phyloP scores from a whole-genome alignment of 2,113 vertebrate species.

The Syngnathus typhle region DNA sequence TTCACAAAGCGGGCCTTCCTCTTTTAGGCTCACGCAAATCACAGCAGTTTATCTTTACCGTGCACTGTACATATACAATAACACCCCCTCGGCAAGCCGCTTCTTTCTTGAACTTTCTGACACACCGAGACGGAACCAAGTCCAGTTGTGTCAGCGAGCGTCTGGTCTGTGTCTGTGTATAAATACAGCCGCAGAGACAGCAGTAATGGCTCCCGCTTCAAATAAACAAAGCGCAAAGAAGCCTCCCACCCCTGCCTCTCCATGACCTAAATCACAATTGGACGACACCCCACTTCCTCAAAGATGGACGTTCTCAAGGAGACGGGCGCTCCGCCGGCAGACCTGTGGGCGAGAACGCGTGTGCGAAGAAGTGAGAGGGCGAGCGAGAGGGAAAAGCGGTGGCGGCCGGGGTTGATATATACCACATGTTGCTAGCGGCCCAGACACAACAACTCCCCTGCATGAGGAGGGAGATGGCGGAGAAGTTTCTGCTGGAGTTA shows the following conservation, averaged over 20 bases:
- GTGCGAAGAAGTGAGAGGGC: conserved; percentile 33
- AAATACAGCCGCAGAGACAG: conserved; percentile 67
- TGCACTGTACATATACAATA: conserved; percentile 50
- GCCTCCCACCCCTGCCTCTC: conserved; percentile 60
- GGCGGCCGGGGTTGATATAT: conserved; percentile 47
- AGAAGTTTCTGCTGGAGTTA: conserved; percentile 50
- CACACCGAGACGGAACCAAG: conserved; percentile 23
- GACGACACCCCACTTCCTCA: conserved; percentile 66
- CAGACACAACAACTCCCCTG: conserved; percentile 65
- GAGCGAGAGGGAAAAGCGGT: conserved; percentile 13
- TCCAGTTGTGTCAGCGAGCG: conserved; percentile 49
- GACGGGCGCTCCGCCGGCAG: conserved; percentile 35
- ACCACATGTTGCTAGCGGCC: conserved; percentile 53
- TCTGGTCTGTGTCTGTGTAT: conserved; percentile 70
- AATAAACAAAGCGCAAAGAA: conserved; percentile 72
- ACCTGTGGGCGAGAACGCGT: conserved; percentile 18
- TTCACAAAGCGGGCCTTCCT: conserved; percentile 44
- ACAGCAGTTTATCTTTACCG: conserved; percentile 63
- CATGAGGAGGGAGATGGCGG: conserved; percentile 29
- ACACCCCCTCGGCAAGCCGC: conserved; percentile 36
- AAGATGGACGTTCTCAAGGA: conserved; percentile 49
- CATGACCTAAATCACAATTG: conserved; percentile 69
- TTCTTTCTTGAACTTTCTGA: conserved; percentile 31
- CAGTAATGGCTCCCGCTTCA: conserved; percentile 74
- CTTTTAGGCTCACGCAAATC: conserved; percentile 60